Base-by-base conservation (phyloP, 2,888 invertebrate species). In the Cheilosia urbana region DNA sequence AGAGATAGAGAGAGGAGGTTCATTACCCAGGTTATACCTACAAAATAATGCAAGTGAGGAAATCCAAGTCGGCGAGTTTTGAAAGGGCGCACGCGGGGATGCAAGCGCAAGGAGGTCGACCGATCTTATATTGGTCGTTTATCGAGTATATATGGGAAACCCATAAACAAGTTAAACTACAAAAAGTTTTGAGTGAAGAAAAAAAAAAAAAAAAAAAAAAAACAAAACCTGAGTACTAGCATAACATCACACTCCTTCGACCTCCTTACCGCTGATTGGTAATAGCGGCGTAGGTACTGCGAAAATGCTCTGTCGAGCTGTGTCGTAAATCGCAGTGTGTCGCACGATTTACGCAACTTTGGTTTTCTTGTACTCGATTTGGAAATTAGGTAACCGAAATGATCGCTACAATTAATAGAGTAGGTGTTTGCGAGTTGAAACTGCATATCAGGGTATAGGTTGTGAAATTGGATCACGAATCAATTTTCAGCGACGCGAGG, bases 321-420 rank as follows among this genome's bases (percentile, higher is more conserved):
- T 37, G 65, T 49, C 57, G 51, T 15, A 45, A 9, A 30, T 45
- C 37, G 63, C 42, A 37, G 34, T 58, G 58, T 49, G 21, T 49
- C 57, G 51, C 19, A 51, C n/a, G 30, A 53, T 60, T 77, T 68
- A 68, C 68, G 76, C 76, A 77, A 77, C 60, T 76, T 68, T 47
- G 21, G 30, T 49, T 73, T 53, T 63, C 19, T 21, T 47, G 34
- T 4, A n/a, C 45, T 45, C 69, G 57, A 37, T 49, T 58, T 21
- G 17, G 13, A 49, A 71, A 71, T 49, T 47, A 58, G 57, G 45
- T 58, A 58, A 58, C 69, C 19, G 30, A 30, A 37, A 13, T 47
- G 47, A 27, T 45, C 11, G 62, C 62, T 11, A 9, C 45, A 55
- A 55, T 55, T 55, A 17, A 9, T 40, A 13, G 9, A 40, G 40